phyloP scores from a whole-genome alignment of 2,888 invertebrate genomes.

The Sipunculus nudus region DNA sequence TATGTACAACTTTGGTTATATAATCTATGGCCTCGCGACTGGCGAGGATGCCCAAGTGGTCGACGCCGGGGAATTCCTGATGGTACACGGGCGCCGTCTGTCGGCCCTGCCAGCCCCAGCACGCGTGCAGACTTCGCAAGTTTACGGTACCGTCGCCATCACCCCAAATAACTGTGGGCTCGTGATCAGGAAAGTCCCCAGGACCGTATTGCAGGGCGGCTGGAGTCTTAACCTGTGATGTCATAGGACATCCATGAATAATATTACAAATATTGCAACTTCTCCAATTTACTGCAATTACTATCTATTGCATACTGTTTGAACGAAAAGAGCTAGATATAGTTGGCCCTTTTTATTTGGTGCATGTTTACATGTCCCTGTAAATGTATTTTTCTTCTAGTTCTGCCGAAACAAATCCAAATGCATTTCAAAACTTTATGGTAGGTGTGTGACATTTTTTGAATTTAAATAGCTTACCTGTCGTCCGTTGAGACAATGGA shows the following conservation, averaged over 20 bases:
- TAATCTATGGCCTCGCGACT: slow-evolving; percentile 48
- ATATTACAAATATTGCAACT: no score
- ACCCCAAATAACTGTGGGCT: slow-evolving; percentile 71
- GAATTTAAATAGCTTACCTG: no score
- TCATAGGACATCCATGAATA: no score
- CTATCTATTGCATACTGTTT: no score
- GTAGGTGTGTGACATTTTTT: no score
- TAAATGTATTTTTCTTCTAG: no score
- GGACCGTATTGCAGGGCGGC: slow-evolving; percentile 51
- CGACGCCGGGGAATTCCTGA: slow-evolving; percentile 72
- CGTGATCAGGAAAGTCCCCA: slow-evolving; percentile 53
- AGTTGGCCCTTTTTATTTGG: no score
- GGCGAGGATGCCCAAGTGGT: slow-evolving; percentile 81
- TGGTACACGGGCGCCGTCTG: slow-evolving; percentile 74
- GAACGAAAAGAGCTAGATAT: no score
- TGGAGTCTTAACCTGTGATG: slow-evolving; percentile 51
- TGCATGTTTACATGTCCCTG: no score
- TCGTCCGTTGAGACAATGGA: slow-evolving; percentile 63
- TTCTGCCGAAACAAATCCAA: no score
- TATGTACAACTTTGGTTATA: slow-evolving; percentile 36
- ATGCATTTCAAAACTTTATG: no score
- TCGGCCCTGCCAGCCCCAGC: slow-evolving; percentile 77
- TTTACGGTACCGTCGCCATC: slow-evolving; percentile 99
- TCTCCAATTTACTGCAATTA: no score
- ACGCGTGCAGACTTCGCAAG: slow-evolving; percentile 83